A percentile compares a stretch with the other conserved stretches of the same genome.
Conservation (phyloP, 2,113 vertebrate species). For the Antidorcas marsupialis region DNA sequence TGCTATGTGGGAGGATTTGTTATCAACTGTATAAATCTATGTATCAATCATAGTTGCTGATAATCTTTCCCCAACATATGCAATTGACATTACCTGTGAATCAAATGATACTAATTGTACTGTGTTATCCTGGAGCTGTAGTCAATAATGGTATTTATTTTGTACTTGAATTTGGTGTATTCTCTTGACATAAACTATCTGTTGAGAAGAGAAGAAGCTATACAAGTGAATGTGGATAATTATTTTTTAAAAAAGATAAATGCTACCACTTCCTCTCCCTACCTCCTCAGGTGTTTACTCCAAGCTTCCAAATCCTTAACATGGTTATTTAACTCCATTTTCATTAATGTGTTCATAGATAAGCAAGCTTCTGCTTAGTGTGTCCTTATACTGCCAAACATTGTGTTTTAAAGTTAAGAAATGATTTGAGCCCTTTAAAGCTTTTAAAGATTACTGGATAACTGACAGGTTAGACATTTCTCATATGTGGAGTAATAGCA, state of each 20-base stretch:
- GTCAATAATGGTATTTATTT: not conserved
- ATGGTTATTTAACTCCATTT: not conserved
- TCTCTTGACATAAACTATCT: not conserved
- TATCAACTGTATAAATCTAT: not conserved
- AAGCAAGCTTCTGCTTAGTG: not conserved
- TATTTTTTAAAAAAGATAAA: not conserved
- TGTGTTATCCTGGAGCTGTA: not conserved
- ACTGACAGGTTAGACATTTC: not conserved
- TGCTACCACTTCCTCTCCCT: not conserved
- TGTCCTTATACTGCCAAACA: not conserved
- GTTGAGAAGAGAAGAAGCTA: not conserved
- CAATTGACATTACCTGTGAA: not conserved
- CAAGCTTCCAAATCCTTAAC: not conserved
- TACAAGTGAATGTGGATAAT: not conserved
- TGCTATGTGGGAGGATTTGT: not conserved
- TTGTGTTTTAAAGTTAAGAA: slow-evolving; percentile 31
- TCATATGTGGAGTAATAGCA: not conserved
- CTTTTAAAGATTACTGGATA: not conserved
- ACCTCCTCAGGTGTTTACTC: not conserved
- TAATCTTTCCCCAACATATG: not conserved
- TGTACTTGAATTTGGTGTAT: slow-evolving; percentile 16
- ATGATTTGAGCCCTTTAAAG: slow-evolving; percentile 2
- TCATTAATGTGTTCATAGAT: not conserved
- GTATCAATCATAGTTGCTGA: not conserved
- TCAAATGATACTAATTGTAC: not conserved